Percentiles rank a stretch among this genome's conserved stretches.
These are phyloP conservation scores for Miltochrista miniata DNA, from an alignment of 2,888 invertebrate genomes.

Conservation along the genomic window DNA sequence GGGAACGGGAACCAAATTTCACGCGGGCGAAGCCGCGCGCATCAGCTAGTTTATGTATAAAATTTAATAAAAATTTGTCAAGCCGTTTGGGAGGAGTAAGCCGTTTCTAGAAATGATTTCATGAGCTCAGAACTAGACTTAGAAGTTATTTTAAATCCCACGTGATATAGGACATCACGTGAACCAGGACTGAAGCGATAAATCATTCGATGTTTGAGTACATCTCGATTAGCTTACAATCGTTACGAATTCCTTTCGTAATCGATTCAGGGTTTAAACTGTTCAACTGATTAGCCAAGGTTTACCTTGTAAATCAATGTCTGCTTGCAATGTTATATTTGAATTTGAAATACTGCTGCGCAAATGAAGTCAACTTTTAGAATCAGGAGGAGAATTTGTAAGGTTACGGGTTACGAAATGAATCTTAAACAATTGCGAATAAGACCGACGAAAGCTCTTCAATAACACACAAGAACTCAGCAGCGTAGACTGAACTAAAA, in stretches of 20 bases:
- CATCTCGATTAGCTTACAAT: slow-evolving; percentile 22
- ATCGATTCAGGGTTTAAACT: slow-evolving; percentile 18
- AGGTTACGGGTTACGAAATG: too few relatives aligned
- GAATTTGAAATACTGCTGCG: too few relatives aligned
- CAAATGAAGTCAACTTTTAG: too few relatives aligned
- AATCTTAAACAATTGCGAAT: too few relatives aligned
- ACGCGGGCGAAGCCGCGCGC: too few relatives aligned
- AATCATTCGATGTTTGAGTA: slow-evolving; percentile 26
- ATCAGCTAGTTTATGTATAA: too few relatives aligned
- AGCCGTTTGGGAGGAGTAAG: neutral
- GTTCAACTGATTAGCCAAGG: neutral
- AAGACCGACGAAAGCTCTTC: too few relatives aligned
- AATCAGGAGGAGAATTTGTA: too few relatives aligned
- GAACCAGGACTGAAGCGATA: slow-evolving; percentile 5
- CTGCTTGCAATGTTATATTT: neutral
- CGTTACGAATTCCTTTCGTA: slow-evolving; percentile 12
- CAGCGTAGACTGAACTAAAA: too few relatives aligned
- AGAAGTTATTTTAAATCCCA: slow-evolving; percentile 3
- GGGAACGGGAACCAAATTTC: too few relatives aligned
- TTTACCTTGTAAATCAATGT: slow-evolving; percentile 10
- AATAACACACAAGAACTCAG: too few relatives aligned
- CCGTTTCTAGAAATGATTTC: neutral
- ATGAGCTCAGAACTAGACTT: neutral
- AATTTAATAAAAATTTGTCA: too few relatives aligned
- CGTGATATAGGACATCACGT: slow-evolving; percentile 12